Evolutionary conservation across 1,140 invertebrate species (phyloP), one percentile per base, ranked within the genome.

Genomic region (Heliconius eleuchia): DNA sequence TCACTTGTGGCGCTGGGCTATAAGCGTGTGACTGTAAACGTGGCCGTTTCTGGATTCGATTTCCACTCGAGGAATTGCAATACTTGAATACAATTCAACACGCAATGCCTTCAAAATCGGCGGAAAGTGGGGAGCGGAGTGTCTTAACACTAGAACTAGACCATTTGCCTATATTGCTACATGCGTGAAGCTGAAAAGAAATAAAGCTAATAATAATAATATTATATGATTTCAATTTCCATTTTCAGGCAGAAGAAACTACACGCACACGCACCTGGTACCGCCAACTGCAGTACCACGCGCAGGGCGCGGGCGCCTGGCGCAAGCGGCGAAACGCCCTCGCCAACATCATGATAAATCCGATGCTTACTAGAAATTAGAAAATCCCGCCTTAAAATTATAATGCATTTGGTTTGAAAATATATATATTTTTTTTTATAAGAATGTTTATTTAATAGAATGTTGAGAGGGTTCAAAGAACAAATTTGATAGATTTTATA

Each of bases 291-390:
- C 98, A 99, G 90, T 97, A 97, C 87, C 98, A 99, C 88, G 97
- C 98, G 16, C 97, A 98, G 90, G 97, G 98, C 66, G 96, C 99
- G 71, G 98, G 98, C 55, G 96, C 97, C 18, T 99, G 98, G 98
- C 96, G 98, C 79, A 97, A 97, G 92, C 95, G 98, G 86, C 95
- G 98, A 27, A 98, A 98, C 86, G 98, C 98, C 1, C 94, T 99
- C 80, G 98, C 98, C 50, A 99, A 99, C 92, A 99, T 99, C 81
- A 99, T 99, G 98, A 98, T 98, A 86, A 98, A 98, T 90, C 97
- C 97, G 39, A 97, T 97, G 96, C 95, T 96, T 74, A 94, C 95
- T 23, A 92, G 95, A 76, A 94, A 94, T 80, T 95, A 82, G 85
- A 30, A 18, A 77, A 77, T 55, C 76, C 76, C 76, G 76, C 76